Base-by-base conservation (phyloP, 2,113 vertebrate genomes). In the Bombycilla garrulus region DNA sequence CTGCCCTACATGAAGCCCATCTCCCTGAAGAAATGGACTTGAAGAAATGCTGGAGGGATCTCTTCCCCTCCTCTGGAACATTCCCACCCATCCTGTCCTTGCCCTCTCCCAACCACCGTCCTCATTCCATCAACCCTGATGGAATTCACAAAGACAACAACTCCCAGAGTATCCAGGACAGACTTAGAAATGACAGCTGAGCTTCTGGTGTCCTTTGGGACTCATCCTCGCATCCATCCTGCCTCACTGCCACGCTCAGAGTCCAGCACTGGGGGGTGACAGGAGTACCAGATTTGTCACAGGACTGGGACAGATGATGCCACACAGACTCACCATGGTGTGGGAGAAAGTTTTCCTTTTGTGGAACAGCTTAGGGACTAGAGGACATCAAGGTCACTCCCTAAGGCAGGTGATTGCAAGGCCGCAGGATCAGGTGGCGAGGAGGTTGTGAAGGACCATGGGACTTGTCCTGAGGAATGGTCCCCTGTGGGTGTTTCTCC, bases 141-240 rank as follows among this genome's bases (percentile, higher is more conserved):
- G 94, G 76, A 93, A 94, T 93, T 95, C 78, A 51, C 81, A 61
- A 69, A 85, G 84, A 87, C 64, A 93, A 79, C 6, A 14, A 25
- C 72, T 72, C 93, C 95, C 86, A 86, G 88, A 53, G 60, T 26
- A 90, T 38, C 60, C 76, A 56, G 72, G 92, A 91, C 91, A 57
- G 28, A 84, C 89, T 88, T 73, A 96, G 96, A 96, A 97, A 96
- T 69, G 94, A 94, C 81, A 97, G 90, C 93, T 94, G 96, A 92
- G 78, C 79, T 38, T 13, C 54, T 81, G 65, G 31, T 42, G 65
- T 40, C 54, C 93, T 84, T 62, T 78, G 62, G 70, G 79, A 54
- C 70, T 89, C 86, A 53, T 28, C 10, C 11, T 69, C 77, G n/a
- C 10, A 29, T 51, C 60, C 57, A 35, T 51, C 22, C 47, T 28